These are phyloP conservation scores for Eretmochelys imbricata DNA, from an alignment of 2,113 vertebrate species.

Conservation along the genomic window DNA sequence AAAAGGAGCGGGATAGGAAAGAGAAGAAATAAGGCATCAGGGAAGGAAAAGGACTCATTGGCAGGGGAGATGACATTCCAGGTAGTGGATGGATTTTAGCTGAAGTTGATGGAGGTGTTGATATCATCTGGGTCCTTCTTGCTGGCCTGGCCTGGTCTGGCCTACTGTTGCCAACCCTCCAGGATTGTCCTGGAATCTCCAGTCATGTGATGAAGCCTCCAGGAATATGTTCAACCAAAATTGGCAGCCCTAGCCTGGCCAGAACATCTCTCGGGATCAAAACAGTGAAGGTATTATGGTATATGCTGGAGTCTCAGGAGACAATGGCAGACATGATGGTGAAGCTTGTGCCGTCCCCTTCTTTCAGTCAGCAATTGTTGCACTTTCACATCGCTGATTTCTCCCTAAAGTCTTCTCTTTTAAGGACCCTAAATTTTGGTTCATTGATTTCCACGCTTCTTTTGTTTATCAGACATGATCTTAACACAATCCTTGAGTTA, in stretches of 20 bases:
- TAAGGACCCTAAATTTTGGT: background rate
- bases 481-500: no score
- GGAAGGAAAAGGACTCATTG: background rate
- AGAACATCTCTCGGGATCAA: background rate
- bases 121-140: background rate
- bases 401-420: background rate
- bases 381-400: background rate
- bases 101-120: background rate
- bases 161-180: no score
- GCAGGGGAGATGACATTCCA: no score
- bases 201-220: no score
- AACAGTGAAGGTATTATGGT: background rate
- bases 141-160: background rate
- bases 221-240: no score
- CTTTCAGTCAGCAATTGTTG: background rate
- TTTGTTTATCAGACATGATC: background rate
- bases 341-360: background rate
- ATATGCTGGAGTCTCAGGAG: background rate
- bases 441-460: background rate
- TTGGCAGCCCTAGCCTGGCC: background rate
- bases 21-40: background rate
- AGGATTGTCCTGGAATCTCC: no score
- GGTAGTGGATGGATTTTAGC: background rate
- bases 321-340: background rate
- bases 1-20: no score